Conservation (phyloP, 2,888 invertebrate genomes). For the Camptogramma bilineatum region DNA sequence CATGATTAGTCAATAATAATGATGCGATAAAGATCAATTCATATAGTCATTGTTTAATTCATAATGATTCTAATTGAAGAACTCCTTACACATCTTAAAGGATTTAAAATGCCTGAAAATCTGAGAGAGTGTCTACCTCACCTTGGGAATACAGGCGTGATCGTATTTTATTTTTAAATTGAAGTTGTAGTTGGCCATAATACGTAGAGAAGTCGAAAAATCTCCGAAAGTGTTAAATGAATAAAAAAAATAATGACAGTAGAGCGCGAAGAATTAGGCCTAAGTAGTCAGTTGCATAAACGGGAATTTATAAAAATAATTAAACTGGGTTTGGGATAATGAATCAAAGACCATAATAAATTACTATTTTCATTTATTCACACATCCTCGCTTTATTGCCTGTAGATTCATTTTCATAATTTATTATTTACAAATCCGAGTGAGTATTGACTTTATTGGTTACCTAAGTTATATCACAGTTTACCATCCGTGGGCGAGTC, state of each 20-base stretch:
- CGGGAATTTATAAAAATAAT: too few relatives aligned
- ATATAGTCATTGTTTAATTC: neutral
- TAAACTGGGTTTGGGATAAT: neutral
- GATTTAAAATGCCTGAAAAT: too few relatives aligned
- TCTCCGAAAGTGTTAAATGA: too few relatives aligned
- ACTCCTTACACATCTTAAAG: too few relatives aligned
- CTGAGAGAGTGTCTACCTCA: too few relatives aligned
- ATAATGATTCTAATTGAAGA: neutral
- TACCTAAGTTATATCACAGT: constrained; percentile 77
- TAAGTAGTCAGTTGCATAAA: too few relatives aligned
- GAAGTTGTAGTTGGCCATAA: neutral
- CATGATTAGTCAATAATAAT: neutral
- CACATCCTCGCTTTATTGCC: constrained; percentile 79
- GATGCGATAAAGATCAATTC: too few relatives aligned
- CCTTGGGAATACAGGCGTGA: too few relatives aligned
- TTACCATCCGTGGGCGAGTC: constrained; percentile 74
- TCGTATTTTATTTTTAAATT: too few relatives aligned
- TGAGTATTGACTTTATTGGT: constrained; percentile 79
- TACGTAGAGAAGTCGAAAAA: too few relatives aligned
- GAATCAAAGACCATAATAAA: constrained; percentile 34
- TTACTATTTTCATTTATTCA: constrained; percentile 79
- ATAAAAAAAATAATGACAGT: too few relatives aligned
- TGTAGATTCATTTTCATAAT: constrained; percentile 64
- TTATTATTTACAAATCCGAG: constrained; percentile 75
- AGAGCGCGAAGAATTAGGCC: too few relatives aligned